Percentiles rank a stretch among this genome's conserved stretches.
Evolutionary conservation across 2,888 invertebrate species (phyloP).

Genomic region (Epicampocera succincta): DNA sequence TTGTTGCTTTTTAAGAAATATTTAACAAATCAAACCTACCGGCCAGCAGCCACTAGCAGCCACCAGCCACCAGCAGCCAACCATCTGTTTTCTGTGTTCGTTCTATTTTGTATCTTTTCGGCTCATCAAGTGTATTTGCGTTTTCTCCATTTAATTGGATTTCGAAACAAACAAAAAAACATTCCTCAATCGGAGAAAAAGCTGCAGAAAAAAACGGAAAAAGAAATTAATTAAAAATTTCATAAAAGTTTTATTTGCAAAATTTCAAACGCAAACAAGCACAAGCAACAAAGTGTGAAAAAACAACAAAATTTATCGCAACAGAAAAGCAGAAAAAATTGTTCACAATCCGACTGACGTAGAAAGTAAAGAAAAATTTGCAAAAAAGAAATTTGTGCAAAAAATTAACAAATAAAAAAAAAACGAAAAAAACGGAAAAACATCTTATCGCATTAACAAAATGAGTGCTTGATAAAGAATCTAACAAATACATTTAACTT

Average conservation of each 20-base stretch:
- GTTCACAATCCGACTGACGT: conserved; percentile 11
- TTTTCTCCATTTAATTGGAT: conserved; percentile 48
- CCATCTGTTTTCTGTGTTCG: conserved; percentile 41
- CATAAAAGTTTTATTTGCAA: conserved; percentile 24
- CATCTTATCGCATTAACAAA: conserved; percentile 32
- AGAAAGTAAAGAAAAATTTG: not conserved
- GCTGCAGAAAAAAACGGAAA: not conserved
- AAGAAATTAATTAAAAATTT: conserved; percentile 34
- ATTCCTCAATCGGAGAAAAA: conserved; percentile 20
- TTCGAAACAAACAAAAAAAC: conserved; percentile 18
- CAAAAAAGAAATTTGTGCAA: conserved; percentile 13
- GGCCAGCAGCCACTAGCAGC: too few species aligned
- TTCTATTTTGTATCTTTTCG: conserved; percentile 29
- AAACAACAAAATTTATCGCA: conserved; percentile 16
- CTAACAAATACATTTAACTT: conserved; percentile 34
- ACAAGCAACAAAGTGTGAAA: conserved; percentile 36
- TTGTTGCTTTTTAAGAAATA: conserved; percentile 15
- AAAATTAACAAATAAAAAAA: too few species aligned
- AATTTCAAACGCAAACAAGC: conserved; percentile 11
- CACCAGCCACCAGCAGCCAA: too few species aligned
- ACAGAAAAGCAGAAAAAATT: conserved; percentile 11
- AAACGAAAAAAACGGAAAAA: conserved; percentile 29
- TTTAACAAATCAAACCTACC: conserved; percentile 42
- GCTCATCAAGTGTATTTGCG: conserved; percentile 38
- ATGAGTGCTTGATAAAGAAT: conserved; percentile 39